These are phyloP conservation scores for Lumbricus terrestris DNA, from an alignment of 2,888 invertebrate species.

Conservation along the genomic window DNA sequence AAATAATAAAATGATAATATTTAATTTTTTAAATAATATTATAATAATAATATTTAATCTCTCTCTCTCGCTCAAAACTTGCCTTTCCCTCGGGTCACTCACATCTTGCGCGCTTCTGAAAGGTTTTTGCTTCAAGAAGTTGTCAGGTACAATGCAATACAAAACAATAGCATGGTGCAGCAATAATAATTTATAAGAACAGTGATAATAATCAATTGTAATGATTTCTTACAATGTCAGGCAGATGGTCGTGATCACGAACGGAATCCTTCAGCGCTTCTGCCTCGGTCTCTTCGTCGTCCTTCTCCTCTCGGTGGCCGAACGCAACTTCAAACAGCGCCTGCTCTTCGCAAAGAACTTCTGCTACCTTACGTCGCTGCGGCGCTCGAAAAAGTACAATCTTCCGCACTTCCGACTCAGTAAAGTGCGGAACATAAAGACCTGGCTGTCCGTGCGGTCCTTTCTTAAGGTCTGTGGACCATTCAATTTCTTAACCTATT, in stretches of 20 bases:
- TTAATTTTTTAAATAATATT: too few relatives aligned
- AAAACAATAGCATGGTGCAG: too few relatives aligned
- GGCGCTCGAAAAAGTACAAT: constrained; percentile 86
- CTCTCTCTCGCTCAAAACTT: too few relatives aligned
- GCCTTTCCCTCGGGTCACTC: too few relatives aligned
- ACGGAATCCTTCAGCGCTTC: constrained; percentile 60
- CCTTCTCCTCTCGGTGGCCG: constrained; percentile 88
- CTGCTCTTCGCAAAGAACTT: constrained; percentile 92
- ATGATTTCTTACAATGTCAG: too few relatives aligned
- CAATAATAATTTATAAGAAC: background rate
- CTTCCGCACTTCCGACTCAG: constrained; percentile 92
- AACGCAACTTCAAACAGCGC: constrained; percentile 90
- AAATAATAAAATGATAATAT: too few relatives aligned
- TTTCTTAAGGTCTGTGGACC: constrained; percentile 75
- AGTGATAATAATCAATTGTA: background rate
- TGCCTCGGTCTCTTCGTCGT: constrained; percentile 72
- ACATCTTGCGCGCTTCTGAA: too few relatives aligned
- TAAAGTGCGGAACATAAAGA: constrained; percentile 94
- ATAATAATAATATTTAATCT: too few relatives aligned
- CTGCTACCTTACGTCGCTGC: constrained; percentile 87
- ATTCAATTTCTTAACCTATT: too few relatives aligned
- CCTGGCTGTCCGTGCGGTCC: constrained; percentile 93
- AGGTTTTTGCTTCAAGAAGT: too few relatives aligned
- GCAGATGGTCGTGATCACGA: constrained; percentile 48
- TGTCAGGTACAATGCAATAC: too few relatives aligned